Evolutionary conservation across 53 echinoderm and acorn worm genomes (phyloP), one percentile per base, ranked within the genome.

Genomic region (Crossaster papposus): DNA sequence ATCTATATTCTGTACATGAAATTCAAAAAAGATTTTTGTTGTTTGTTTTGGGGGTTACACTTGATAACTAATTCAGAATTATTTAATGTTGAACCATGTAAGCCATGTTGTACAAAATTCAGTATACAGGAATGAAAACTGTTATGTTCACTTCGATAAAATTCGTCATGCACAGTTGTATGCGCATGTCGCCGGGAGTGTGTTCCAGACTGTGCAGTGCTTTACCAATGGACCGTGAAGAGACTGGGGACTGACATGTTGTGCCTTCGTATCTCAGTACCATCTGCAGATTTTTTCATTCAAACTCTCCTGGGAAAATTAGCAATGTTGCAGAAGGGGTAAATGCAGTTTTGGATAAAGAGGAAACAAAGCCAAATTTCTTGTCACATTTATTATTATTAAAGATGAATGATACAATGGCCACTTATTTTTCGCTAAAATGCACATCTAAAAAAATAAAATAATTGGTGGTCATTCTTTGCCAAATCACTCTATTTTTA

Each of bases 141-240:
- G 17, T 58, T 58, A 58, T 58, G 3, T 58, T 58, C 58, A 58
- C 22, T 20, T 4, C 58, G 6, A 18, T 58, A 20, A 18, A 58
- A 58, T 58, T 28, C 26, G 68, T 68, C 28, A 68, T 68, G 68
- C 68, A 68, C 62, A 44, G 9, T n/a, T n/a, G n/a, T 71, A 71
- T 71, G 34, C 31, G 28, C 87, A 77, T 35, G 77, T 22, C 52
- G 55, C 76, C 54, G 30, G 30, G 87, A 77, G 76, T 87, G 87
- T 87, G 87, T 87, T 87, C 64, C 77, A 87, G 87, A 87, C 87
- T 87, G 87, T 87, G 65, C 17, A 72, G 53, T 76, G 87, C 87
- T 87, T 76, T 87, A 36, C 87, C 87, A 87, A 55, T 87, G 77
- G 87, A 62, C 77, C 64, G 77, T 87, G 87, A 74, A 20, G 76